Evolutionary conservation across 2,888 invertebrate genomes (phyloP), one percentile per base, ranked within the genome.

Genomic region (Lordiphosa andalusiaca): DNA sequence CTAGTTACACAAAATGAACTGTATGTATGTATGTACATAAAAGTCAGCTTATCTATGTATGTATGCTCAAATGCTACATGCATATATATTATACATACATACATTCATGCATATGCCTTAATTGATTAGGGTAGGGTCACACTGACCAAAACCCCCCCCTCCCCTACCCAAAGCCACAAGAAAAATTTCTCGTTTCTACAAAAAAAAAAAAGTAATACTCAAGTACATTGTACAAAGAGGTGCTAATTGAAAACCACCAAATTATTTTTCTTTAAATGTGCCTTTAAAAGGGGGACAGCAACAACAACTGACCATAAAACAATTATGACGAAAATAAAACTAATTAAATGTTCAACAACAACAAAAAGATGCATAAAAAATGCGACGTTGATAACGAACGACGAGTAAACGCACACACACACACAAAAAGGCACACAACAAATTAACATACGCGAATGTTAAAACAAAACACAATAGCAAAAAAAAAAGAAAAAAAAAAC

Each of bases 401-500:
- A 30, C 46, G 55, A 59, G 50, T 68, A 36, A 51, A 49, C 40
- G 51, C 21, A 39, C 10, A 30, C 49, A 30, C 35, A 36, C 49
- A 33, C 44, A 46, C 36, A 30, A 16, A 30, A 16, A 38, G 38
- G 23, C 54, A 44, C 54, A 63, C 39, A 63, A 55, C 49, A 55
- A 62, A 62, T 55, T 62, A 63, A 49, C 44, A 55, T 55, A 49
- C 64, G 50, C 50, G 55, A 63, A 63, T 63, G 49, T 49, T 47
- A 13, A 63, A 63, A 63, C 62, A 63, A 55, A 63, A 63, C 62
- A 49, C 44, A 65, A 48, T 66, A 16, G 53, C 40, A 40, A 53
- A 16, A 16, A 53, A 16, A 16, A 38, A 50, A 60, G 57, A 60
- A 49, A 35, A 30, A 10, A 23, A 16, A 36, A 37, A 36, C 37